Percentiles rank a stretch among this genome's conserved stretches.
Conservation (phyloP, 1,140 invertebrate species). For the Rhizoglyphus robini region DNA sequence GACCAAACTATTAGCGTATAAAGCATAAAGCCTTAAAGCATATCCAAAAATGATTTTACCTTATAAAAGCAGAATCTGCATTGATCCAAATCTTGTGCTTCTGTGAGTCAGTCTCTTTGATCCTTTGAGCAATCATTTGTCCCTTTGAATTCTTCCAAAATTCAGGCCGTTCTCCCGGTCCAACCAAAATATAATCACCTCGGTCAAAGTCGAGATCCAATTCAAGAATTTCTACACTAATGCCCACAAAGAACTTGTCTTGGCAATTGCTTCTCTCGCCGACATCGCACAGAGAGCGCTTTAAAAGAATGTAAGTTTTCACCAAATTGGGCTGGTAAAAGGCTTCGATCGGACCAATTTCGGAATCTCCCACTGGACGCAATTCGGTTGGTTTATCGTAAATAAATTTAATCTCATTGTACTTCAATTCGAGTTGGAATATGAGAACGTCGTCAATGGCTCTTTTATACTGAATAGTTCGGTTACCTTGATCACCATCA, state of each 20-base stretch:
- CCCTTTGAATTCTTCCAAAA: neutral
- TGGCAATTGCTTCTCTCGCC: neutral
- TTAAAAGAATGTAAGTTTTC: neutral
- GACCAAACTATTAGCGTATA: neutral
- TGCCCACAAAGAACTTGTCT: constrained; percentile 12
- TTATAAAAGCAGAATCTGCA: constrained; percentile 7
- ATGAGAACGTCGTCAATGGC: neutral
- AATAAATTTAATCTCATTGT: neutral
- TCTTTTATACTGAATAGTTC: neutral
- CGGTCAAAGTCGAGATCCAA: constrained; percentile 14
- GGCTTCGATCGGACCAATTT: neutral
- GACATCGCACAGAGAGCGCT: neutral
- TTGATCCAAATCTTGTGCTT: constrained; percentile 1
- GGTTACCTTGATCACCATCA: neutral
- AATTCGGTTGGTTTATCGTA: neutral
- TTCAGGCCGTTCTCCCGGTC: neutral
- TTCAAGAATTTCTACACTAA: constrained; percentile 9
- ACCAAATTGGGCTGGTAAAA: neutral
- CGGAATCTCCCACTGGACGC: neutral
- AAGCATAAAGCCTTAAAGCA: neutral
- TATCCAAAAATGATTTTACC: neutral
- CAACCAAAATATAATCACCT: neutral
- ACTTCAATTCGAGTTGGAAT: neutral
- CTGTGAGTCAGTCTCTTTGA: neutral
- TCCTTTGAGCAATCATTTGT: neutral